Base-by-base conservation (phyloP, 2,888 invertebrate genomes). In the Caenorhabditis sp. region DNA sequence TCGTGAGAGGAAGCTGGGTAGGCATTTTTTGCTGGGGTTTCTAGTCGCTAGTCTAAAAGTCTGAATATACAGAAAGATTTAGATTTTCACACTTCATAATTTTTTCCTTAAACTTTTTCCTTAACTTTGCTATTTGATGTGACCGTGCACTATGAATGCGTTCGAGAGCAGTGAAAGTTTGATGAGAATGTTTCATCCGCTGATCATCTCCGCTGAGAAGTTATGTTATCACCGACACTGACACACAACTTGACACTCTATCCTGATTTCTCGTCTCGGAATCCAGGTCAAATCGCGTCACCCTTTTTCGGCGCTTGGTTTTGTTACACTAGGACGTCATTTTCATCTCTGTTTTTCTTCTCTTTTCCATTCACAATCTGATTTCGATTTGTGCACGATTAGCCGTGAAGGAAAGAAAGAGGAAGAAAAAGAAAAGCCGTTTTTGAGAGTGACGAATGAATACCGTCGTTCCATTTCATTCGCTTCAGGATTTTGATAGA, bases 251-350 rank as follows among this genome's bases (percentile, higher is more conserved):
- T 38, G 41, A 63, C 63, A 28, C 41, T 35, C 51, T 68, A 68
- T 74, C 68, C 41, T 59, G 38, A 61, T 59, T 66, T 74, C 56
- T 63, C 38, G 58, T 49, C 35, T 38, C 41, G 24, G 64, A 81
- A 75, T n/a, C 69, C 68, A 75, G 81, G 81, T 81, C 81, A 81
- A 24, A 81, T 75, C 69, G 75, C 81, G 75, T 81, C 81, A 81
- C 58, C 14, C 24, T 24, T 44, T 70, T 76, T 68, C 66, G 35
- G 51, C 58, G 66, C 58, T n/a, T 38, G 63, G 69, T 61, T 63
- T 79, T 72, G 74, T 80, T 69, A 80, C 80, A 74, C 73, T 24
- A 54, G 54, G 19, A 68, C 69, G 70, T 58, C 64, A 69, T 63
- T 49, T 63, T 63, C 77, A 54, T 70, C 61, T 31, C 22, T 41